Evolutionary conservation across 2,113 vertebrate genomes (phyloP).

Genomic region (Amphiprion percula): DNA sequence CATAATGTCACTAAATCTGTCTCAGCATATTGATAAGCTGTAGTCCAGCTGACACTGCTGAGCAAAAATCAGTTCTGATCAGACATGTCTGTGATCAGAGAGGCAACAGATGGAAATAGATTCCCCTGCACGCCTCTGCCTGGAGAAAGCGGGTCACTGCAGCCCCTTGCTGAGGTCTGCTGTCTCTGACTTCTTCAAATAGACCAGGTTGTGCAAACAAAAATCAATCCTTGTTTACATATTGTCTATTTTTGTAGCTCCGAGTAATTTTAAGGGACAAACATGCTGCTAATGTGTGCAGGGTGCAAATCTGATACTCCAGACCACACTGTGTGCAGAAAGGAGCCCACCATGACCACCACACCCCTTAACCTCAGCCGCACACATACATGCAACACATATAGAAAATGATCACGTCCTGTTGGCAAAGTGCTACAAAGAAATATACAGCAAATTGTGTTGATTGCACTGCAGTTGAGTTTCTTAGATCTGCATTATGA

Average conservation of each 20-base stretch:
- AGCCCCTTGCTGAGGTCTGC: constrained; percentile 57
- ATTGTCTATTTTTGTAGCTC: constrained; percentile 73
- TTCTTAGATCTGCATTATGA: constrained; percentile 52
- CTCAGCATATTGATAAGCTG: constrained; percentile 3
- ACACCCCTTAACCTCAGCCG: constrained; percentile 11
- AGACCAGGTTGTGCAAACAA: constrained; percentile 71
- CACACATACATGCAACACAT: neutral
- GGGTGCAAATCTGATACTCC: constrained; percentile 66
- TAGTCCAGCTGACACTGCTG: neutral
- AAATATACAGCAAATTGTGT: constrained; percentile 9
- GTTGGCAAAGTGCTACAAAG: constrained; percentile 32
- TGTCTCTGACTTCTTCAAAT: constrained; percentile 66
- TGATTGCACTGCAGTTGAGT: constrained; percentile 37
- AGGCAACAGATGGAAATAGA: constrained; percentile 45
- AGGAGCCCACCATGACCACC: constrained; percentile 20
- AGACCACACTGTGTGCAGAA: constrained; percentile 31
- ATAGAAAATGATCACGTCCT: constrained; percentile 20
- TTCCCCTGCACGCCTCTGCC: constrained; percentile 37
- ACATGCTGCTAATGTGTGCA: constrained; percentile 68
- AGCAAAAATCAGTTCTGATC: constrained; percentile 16
- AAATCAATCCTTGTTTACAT: constrained; percentile 70
- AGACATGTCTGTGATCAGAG: neutral
- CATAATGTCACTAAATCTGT: neutral
- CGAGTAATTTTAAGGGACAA: constrained; percentile 73
- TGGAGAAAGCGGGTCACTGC: constrained; percentile 44